Base-by-base conservation (phyloP, 2,888 invertebrate species). In the Coremacera marginata region DNA sequence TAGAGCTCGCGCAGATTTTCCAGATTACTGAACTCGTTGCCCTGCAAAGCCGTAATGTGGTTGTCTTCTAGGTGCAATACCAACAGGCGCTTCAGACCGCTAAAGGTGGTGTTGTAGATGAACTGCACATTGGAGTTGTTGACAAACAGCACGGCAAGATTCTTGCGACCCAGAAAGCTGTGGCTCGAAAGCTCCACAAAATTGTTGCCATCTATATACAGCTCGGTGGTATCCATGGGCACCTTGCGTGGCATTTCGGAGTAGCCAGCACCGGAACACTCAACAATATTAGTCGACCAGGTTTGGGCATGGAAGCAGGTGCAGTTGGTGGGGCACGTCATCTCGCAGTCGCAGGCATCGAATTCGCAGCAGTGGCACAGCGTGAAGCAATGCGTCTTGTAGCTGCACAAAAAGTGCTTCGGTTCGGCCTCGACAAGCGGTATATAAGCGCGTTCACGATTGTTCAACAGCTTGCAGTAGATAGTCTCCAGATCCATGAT, bases 291-390 rank as follows among this genome's bases (percentile, higher is more conserved):
- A 2, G 96, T 95, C 25, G 95, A 94, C 96, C 97, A 98, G 75
- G 95, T 94, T 86, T 96, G 95, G 90, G 98, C 97, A 88, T 97
- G 96, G 91, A 96, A 98, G 88, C 98, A 98, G 78, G 95, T 95
- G 91, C 98, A 98, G 89, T 96, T 96, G 65, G 92, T 92, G 68
- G 98, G 98, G 89, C 98, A 98, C 82, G 95, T 96, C 95, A 97
- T 97, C 91, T 97, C 96, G 91, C 98, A 98, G 90, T 98, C 98
- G 91, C 98, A 98, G 73, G 96, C 96, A 89, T 97, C 97, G 90
- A 96, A 98, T 89, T 97, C 97, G 90, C 98, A 98, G 91, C 98
- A 98, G 88, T 96, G 96, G 87, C 98, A 98, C 80, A 96, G 91
- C 16, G 97, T 95, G 89, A 97, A 97, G 90, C 98, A 98, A 89